phyloP scores from a whole-genome alignment of 2,888 invertebrate species.

The Philaethria dido region DNA sequence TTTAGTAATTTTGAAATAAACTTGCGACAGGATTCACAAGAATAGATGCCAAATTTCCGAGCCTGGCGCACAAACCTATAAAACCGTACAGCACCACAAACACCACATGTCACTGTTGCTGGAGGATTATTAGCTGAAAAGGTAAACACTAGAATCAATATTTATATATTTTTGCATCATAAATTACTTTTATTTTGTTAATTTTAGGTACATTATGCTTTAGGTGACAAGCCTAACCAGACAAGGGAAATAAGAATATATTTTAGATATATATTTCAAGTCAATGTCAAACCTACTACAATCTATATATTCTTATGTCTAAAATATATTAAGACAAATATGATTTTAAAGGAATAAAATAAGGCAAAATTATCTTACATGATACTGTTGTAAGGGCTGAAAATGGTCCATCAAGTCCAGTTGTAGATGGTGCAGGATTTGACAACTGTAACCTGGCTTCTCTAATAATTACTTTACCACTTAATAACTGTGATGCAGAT shows the following conservation, averaged over 20 bases:
- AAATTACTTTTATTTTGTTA: too few species aligned
- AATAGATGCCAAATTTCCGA: conserved; percentile 92
- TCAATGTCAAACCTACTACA: too few species aligned
- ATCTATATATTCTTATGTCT: too few species aligned
- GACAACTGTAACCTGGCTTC: conserved; percentile 87
- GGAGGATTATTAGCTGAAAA: conserved; percentile 82
- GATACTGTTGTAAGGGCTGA: conserved; percentile 75
- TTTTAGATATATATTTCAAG: background rate
- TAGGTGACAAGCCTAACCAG: background rate
- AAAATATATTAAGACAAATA: too few species aligned
- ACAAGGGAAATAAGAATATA: background rate
- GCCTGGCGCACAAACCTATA: conserved; percentile 91
- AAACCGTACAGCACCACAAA: conserved; percentile 90
- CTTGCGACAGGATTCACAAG: conserved; percentile 93
- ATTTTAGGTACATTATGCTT: background rate
- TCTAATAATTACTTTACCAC: conserved; percentile 87
- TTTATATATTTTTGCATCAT: background rate
- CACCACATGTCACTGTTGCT: conserved; percentile 89
- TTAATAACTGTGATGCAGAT: conserved; percentile 77
- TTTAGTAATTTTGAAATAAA: conserved; percentile 93
- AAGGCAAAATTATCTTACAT: conserved; percentile 60
- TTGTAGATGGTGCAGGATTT: conserved; percentile 66
- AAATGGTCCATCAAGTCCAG: conserved; percentile 87
- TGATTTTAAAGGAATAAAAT: too few species aligned
- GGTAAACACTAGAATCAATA: background rate